phyloP scores from a whole-genome alignment of 1,140 invertebrate genomes.

The Caerostris extrusa region DNA sequence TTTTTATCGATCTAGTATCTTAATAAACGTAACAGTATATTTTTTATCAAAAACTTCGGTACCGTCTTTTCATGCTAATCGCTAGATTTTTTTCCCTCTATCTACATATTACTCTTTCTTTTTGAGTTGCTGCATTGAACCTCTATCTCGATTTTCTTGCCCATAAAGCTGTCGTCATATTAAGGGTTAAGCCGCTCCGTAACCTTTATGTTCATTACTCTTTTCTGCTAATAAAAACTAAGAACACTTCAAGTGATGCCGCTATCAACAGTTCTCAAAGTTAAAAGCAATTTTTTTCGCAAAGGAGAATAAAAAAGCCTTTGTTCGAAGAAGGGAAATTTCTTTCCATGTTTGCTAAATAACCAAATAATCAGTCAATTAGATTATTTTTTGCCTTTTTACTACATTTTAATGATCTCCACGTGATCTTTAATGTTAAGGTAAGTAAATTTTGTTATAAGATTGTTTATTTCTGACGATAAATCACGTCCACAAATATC shows the following conservation, averaged over 20 bases:
- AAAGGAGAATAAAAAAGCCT: not conserved
- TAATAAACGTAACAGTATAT: not conserved
- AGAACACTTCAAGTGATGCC: not conserved
- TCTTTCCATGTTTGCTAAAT: not conserved
- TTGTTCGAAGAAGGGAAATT: not conserved
- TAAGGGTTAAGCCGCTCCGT: not conserved
- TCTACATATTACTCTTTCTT: not conserved
- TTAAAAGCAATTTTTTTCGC: not conserved
- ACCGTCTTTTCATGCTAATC: not conserved
- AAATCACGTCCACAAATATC: too few species aligned
- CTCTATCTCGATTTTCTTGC: not conserved
- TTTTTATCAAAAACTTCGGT: not conserved
- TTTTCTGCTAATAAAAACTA: constrained; percentile 10
- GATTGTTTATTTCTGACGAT: too few species aligned
- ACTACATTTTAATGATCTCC: not conserved
- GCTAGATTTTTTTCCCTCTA: not conserved
- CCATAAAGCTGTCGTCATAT: constrained; percentile 5
- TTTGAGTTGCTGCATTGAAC: not conserved
- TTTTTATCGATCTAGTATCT: not conserved
- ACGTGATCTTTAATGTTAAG: not conserved
- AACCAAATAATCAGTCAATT: not conserved
- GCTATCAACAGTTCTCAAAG: not conserved
- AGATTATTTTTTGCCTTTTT: not conserved
- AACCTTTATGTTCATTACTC: constrained; percentile 6
- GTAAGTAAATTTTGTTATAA: too few species aligned